Conservation (phyloP, 2,888 invertebrate genomes). For the Apoda limacodes region DNA sequence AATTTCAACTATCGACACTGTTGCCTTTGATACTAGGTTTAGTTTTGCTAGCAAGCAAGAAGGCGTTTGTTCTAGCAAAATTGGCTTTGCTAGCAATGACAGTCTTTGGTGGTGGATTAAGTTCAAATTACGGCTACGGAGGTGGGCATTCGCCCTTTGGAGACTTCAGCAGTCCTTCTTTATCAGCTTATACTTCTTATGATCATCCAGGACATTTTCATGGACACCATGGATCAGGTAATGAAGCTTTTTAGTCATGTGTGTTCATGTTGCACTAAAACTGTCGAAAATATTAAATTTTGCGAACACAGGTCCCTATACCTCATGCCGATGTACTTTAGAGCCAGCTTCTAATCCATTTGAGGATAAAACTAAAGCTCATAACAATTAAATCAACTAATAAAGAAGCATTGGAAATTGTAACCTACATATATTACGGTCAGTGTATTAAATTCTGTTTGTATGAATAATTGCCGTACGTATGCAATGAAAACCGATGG, state of each 20-base stretch:
- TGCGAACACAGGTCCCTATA: slow-evolving; percentile 35
- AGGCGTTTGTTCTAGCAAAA: slow-evolving; percentile 81
- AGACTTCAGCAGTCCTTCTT: slow-evolving; percentile 32
- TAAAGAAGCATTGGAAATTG: background rate
- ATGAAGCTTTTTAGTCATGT: slow-evolving; percentile 24
- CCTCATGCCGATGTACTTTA: slow-evolving; percentile 43
- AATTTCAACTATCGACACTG: slow-evolving; percentile 81
- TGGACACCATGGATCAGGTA: slow-evolving; percentile 41
- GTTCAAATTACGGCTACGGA: slow-evolving; percentile 27
- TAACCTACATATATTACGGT: too few species aligned
- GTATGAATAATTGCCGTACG: too few species aligned
- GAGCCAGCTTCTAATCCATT: slow-evolving; percentile 31
- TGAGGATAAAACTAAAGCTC: slow-evolving; percentile 21
- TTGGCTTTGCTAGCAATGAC: slow-evolving; percentile 78
- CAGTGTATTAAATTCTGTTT: too few species aligned
- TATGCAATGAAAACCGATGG: too few species aligned
- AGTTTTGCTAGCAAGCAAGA: slow-evolving; percentile 79
- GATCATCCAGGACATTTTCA: slow-evolving; percentile 38
- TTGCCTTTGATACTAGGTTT: slow-evolving; percentile 79
- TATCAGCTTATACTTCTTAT: slow-evolving; percentile 45
- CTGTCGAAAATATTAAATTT: slow-evolving; percentile 15
- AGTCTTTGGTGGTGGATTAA: slow-evolving; percentile 70
- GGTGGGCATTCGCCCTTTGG: slow-evolving; percentile 38
- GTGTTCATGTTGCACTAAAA: slow-evolving; percentile 3
- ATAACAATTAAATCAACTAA: background rate